Percentiles rank a stretch among this genome's conserved stretches.
Conservation (phyloP, 2,888 invertebrate species). For the Parelbella ahira region DNA sequence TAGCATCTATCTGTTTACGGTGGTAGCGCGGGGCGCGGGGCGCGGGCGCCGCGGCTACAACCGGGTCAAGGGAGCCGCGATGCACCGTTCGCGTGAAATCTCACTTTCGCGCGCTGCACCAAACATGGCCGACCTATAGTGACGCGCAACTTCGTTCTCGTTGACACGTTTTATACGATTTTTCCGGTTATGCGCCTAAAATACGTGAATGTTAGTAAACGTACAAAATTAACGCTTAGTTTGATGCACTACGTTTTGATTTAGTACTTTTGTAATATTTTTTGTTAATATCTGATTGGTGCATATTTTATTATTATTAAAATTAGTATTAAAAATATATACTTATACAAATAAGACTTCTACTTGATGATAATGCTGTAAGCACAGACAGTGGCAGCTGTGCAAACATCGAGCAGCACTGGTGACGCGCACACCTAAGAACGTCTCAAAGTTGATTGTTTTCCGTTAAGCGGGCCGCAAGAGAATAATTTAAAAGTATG, state of each 20-base stretch:
- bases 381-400: constrained; percentile 10
- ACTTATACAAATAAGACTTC: too few species aligned
- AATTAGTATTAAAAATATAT: too few species aligned
- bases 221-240: too few species aligned
- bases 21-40: constrained; percentile 49
- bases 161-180: constrained; percentile 51
- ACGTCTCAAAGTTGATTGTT: constrained; percentile 20
- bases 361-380: too few species aligned
- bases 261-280: too few species aligned
- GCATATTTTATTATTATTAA: too few species aligned
- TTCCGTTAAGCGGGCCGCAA: constrained; percentile 32
- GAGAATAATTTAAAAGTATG: constrained; percentile 27
- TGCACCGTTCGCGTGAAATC: constrained; percentile 79
- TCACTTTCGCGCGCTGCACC: constrained; percentile 78
- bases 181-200: constrained; percentile 33
- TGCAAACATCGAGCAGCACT: constrained; percentile 6
- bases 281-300: too few species aligned
- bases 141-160: constrained; percentile 62
- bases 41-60: constrained; percentile 45
- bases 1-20: constrained; percentile 53
- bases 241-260: too few species aligned
- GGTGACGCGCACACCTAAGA: constrained; percentile 9
- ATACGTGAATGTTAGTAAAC: too few species aligned
- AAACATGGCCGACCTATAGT: constrained; percentile 64
- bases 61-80: constrained; percentile 78